Base-by-base conservation (phyloP, 1,140 invertebrate species). In the Manduca sexta region DNA sequence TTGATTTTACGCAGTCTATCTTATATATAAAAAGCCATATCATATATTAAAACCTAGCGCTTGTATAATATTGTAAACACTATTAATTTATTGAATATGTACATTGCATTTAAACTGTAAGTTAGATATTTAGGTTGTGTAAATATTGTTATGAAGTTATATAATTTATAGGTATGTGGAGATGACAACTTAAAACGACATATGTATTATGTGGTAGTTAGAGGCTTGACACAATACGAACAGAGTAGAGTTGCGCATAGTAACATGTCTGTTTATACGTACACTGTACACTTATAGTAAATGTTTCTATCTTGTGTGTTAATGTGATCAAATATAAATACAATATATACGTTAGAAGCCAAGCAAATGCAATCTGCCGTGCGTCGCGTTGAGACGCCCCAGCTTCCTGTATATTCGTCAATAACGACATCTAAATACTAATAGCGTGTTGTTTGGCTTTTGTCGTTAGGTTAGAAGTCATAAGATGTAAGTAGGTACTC, bases 81-180 rank as follows among this genome's bases (percentile, higher is more conserved):
- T 73, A 74, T 75, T 71, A 45, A 72, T 75, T 79, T 77, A 77
- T 84, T 83, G 75, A 64, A 64, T 63, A 75, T 85, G 82, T 83
- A 85, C 68, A 85, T 84, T 80, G 79, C 78, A 81, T 81, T 74
- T 76, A 84, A 58, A 65, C 8, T 61, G 67, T 83, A 85, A 83
- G 79, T 72, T 85, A 85, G 78, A 66, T 70, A 54, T 51, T 73
- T 85, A 84, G 80, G 82, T 78, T 85, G 82, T 85, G 82, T 85
- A 85, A 82, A 85, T 85, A 85, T 85, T 85, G 82, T 85, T 85
- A 85, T 74, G 80, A 84, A 69, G 82, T 85, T 85, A 84, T 81
- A 85, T 85, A 85, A 83, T 85, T 85, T 84, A 84, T 85, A 84
- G 79, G 75, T 81, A 56, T 68, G 66, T 74, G 71, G 61, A 68